Evolutionary conservation across 1,140 invertebrate genomes (phyloP).

Genomic region (Ylistrum balloti): DNA sequence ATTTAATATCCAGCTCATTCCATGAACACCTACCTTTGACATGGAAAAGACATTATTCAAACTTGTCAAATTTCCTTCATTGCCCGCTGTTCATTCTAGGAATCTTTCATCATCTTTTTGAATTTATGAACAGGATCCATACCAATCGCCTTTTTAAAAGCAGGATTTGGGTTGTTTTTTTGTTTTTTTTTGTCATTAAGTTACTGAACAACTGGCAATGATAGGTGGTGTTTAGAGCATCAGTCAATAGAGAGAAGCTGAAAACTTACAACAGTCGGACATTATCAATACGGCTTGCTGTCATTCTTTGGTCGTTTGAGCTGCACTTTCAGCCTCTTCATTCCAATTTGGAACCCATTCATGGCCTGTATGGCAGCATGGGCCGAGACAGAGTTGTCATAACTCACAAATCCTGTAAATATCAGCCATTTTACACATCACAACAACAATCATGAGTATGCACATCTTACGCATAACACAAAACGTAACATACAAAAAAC

Average conservation of each 20-base stretch:
- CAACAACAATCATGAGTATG: not conserved
- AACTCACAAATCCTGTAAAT: constrained; percentile 94
- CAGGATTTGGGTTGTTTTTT: not conserved
- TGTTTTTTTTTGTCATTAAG: not conserved
- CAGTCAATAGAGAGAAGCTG: not conserved
- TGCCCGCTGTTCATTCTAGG: not conserved
- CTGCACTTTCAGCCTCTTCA: constrained; percentile 98
- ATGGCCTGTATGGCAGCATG: constrained; percentile 97
- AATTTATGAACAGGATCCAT: not conserved
- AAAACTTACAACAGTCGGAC: not conserved
- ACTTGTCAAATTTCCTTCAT: not conserved
- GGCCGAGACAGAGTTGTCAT: constrained; percentile 95
- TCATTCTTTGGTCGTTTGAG: constrained; percentile 96
- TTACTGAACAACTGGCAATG: not conserved
- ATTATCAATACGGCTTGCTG: constrained; percentile 78
- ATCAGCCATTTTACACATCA: constrained; percentile 26
- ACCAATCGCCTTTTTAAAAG: not conserved
- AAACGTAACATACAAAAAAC: not conserved
- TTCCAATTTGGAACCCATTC: constrained; percentile 98
- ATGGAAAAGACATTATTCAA: not conserved
- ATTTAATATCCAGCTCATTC: no score
- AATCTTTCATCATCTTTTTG: not conserved
- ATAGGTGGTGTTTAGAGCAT: not conserved
- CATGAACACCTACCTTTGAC: not conserved
- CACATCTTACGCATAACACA: not conserved